These are phyloP conservation scores for Heliothis peltigera DNA, from an alignment of 2,888 invertebrate species.

Conservation along the genomic window DNA sequence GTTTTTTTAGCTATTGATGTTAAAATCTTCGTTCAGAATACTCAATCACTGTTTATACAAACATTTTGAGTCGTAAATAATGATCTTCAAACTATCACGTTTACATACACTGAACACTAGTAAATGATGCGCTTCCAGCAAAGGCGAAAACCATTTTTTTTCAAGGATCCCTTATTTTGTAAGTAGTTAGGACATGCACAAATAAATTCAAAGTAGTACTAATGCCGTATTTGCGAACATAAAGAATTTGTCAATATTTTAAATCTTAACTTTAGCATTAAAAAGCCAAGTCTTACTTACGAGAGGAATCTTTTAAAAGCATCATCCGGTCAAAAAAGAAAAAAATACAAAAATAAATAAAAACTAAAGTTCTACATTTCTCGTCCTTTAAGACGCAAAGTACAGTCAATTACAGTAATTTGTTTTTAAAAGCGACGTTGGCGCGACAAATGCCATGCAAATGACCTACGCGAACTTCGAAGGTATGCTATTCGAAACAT, in stretches of 20 bases:
- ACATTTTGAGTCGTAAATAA: background rate
- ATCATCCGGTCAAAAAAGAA: background rate
- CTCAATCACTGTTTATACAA: background rate
- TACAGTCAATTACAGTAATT: slow-evolving; percentile 53
- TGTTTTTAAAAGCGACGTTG: slow-evolving; percentile 42
- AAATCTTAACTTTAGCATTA: too few relatives aligned
- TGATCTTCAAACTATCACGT: background rate
- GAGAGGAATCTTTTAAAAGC: background rate
- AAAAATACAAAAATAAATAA: slow-evolving; percentile 5
- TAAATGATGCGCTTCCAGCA: too few relatives aligned
- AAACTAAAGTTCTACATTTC: slow-evolving; percentile 17
- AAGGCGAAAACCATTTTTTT: too few relatives aligned
- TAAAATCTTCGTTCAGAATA: too few relatives aligned
- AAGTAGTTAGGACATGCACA: too few relatives aligned
- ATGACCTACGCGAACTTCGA: slow-evolving; percentile 52
- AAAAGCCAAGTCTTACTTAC: too few relatives aligned
- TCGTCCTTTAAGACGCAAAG: slow-evolving; percentile 23
- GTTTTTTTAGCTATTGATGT: too few relatives aligned
- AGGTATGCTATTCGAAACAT: slow-evolving; percentile 33
- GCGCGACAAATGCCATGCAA: slow-evolving; percentile 56
- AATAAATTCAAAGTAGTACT: too few relatives aligned
- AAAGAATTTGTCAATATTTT: too few relatives aligned
- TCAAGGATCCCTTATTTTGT: too few relatives aligned
- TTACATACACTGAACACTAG: too few relatives aligned
- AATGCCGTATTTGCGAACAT: too few relatives aligned